Evolutionary conservation across 2,113 vertebrate species (phyloP).

Genomic region (Oriolus oriolus): DNA sequence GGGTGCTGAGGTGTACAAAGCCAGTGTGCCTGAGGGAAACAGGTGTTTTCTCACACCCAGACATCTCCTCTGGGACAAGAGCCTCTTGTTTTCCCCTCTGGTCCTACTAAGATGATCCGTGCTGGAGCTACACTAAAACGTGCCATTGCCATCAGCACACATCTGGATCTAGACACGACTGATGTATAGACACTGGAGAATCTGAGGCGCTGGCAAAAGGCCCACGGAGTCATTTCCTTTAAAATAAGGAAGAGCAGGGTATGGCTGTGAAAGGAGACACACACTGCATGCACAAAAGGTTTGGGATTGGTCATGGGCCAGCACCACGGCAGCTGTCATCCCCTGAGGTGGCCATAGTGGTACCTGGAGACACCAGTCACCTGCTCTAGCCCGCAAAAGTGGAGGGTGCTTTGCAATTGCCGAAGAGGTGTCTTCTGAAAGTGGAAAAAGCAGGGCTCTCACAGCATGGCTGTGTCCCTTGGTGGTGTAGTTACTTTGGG

Average conservation of each 20-base stretch:
- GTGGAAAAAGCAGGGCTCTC: not conserved
- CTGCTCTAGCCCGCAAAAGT: not conserved
- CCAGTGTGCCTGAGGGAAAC: accelerated
- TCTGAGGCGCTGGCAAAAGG: not conserved
- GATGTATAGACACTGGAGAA: not conserved
- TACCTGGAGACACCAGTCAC: not conserved
- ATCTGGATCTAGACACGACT: not conserved
- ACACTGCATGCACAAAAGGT: not conserved
- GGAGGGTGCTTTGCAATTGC: not conserved
- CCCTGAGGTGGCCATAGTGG: not conserved
- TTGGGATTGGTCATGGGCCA: accelerated
- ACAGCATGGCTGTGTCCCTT: accelerated
- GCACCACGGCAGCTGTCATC: accelerated
- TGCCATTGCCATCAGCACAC: not conserved
- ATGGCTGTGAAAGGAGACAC: not conserved
- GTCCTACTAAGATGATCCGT: not conserved
- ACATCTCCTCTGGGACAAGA: not conserved
- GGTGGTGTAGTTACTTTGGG: not conserved
- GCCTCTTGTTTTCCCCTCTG: not conserved
- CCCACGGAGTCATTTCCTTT: accelerated
- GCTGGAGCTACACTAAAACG: not conserved
- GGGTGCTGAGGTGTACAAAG: not conserved
- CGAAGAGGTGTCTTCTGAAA: not conserved
- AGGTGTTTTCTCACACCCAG: not conserved
- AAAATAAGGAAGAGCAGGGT: not conserved